Conservation (phyloP, 2,797 vertebrate species). For the Lutjanus argentimaculatus region DNA sequence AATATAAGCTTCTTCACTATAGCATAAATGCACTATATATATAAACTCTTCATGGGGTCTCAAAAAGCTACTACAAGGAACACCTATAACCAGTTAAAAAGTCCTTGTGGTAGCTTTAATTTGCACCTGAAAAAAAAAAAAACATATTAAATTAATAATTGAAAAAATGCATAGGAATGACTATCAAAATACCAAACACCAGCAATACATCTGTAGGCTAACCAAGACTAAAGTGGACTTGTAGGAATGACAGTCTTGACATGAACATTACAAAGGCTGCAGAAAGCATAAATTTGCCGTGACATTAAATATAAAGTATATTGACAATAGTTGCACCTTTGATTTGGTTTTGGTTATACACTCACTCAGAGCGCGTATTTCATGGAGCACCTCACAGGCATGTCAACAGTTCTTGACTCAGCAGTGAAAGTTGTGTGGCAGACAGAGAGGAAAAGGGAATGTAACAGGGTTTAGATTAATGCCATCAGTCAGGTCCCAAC, state of each 20-base stretch:
- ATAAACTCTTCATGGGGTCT: no score
- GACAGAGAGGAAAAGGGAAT: constrained; percentile 47
- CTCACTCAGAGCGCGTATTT: constrained; percentile 3
- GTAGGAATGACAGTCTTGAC: not conserved
- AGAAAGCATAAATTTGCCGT: not conserved
- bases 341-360: constrained; percentile 7
- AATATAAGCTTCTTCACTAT: no score
- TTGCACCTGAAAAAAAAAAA: no score
- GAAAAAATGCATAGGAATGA: no score
- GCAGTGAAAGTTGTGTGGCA: constrained; percentile 52
- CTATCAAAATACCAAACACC: no score
- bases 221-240: not conserved
- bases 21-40: no score
- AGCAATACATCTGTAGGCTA: no score
- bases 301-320: not conserved
- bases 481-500: constrained; percentile 62
- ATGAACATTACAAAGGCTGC: not conserved
- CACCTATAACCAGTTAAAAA: no score
- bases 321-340: constrained; percentile 26
- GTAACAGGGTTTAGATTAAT: constrained; percentile 70
- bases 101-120: no score
- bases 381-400: constrained; percentile 29
- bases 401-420: constrained; percentile 52
- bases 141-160: no score
- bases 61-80: no score